Evolutionary conservation across 2,888 invertebrate genomes (phyloP).

Genomic region (Trichogramma dendrolimi): DNA sequence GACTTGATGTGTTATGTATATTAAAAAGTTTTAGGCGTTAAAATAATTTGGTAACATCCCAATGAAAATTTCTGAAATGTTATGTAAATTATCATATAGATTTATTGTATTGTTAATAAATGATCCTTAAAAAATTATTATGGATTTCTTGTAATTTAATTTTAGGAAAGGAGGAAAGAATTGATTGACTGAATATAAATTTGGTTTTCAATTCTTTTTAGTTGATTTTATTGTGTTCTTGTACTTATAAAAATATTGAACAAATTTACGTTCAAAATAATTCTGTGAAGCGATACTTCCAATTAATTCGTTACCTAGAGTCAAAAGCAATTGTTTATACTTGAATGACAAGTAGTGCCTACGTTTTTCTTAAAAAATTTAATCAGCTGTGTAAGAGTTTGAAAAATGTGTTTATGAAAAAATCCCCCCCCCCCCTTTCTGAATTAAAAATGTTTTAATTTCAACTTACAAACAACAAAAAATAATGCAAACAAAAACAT

Average conservation of each 20-base stretch:
- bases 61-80: slow-evolving; percentile 16
- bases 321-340: background rate
- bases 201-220: slow-evolving; percentile 21
- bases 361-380: too few relatives aligned
- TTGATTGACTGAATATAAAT: too few relatives aligned
- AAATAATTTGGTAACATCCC: too few relatives aligned
- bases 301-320: slow-evolving; percentile 21
- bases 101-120: slow-evolving; percentile 24
- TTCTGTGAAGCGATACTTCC: slow-evolving; percentile 25
- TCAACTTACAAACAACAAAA: slow-evolving; percentile 12
- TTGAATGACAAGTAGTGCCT: too few relatives aligned
- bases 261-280: slow-evolving; percentile 27
- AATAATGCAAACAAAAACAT: slow-evolving; percentile 16
- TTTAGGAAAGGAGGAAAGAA: too few relatives aligned
- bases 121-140: background rate
- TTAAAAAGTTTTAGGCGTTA: background rate
- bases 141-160: too few relatives aligned
- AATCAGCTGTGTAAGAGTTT: too few relatives aligned
- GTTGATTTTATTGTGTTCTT: slow-evolving; percentile 25
- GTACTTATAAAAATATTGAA: slow-evolving; percentile 30
- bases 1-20: slow-evolving; percentile 9
- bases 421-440: background rate
- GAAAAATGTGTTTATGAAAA: too few relatives aligned
- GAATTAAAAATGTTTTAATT: slow-evolving; percentile 21
- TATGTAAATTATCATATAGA: slow-evolving; percentile 25